A percentile compares a stretch with the other conserved stretches of the same genome.
These are phyloP conservation scores for Entomyzon cyanotis DNA, from an alignment of 2,113 vertebrate species.

Conservation along the genomic window DNA sequence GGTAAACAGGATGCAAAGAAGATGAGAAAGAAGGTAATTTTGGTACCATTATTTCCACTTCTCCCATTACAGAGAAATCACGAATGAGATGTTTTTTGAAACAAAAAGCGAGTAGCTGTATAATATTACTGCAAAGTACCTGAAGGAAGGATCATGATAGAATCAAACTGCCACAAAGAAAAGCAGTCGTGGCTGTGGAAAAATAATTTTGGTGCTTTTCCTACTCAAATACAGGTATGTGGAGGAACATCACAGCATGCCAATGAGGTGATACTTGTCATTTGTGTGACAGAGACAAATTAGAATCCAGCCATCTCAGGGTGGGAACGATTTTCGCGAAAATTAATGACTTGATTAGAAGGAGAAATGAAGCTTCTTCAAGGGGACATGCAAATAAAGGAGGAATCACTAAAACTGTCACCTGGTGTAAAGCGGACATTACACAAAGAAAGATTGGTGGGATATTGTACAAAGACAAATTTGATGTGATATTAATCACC, in stretches of 20 bases:
- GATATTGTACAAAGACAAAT: slow-evolving; percentile 32
- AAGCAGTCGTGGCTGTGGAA: background rate
- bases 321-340: slow-evolving; percentile 47
- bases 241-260: slow-evolving; percentile 6
- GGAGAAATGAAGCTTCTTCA: slow-evolving; percentile 63
- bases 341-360: slow-evolving; percentile 69
- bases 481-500: slow-evolving; percentile 56
- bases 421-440: slow-evolving; percentile 42
- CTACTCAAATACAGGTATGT: background rate
- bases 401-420: slow-evolving; percentile 61
- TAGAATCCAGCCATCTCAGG: slow-evolving; percentile 34
- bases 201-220: slow-evolving; percentile 26
- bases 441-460: slow-evolving; percentile 34
- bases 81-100: background rate
- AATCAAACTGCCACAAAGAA: background rate
- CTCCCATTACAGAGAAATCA: background rate
- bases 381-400: slow-evolving; percentile 64
- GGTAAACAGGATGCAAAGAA: background rate
- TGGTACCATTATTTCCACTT: background rate
- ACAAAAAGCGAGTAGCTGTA: background rate
- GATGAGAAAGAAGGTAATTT: background rate
- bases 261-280: slow-evolving; percentile 48
- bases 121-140: background rate
- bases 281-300: slow-evolving; percentile 61
- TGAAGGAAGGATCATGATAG: background rate